Base-by-base conservation (phyloP, 2,797 vertebrate genomes). In the Darevskia nairensis region DNA sequence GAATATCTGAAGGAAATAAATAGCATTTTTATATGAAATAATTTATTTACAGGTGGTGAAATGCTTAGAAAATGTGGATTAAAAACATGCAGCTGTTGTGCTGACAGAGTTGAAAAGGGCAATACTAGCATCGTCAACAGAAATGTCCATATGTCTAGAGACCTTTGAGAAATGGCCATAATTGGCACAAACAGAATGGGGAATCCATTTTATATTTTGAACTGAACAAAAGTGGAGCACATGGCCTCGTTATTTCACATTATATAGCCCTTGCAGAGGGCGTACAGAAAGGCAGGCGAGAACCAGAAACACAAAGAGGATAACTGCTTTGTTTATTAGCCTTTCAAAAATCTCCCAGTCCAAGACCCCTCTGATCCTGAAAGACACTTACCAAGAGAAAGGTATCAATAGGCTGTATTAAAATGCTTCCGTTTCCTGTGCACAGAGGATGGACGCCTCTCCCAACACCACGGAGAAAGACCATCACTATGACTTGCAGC, bases 141-240 rank as follows among this genome's bases (percentile, higher is more conserved):
- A 86, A 96, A 92, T 82, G 91, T 86, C 93, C 93, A 86, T 94
- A 95, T 95, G 94, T 87, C 94, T 94, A 92, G 19, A 61, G 92
- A 95, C 93, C 93, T 87, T 77, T 77, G 80, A 92, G 82, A 85
- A 61, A 83, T 10, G 78, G 82, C 69, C 86, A 80, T 88, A 95
- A 92, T 91, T 94, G 93, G 94, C 80, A 93, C 64, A 91, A 64
- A 89, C 88, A 95, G 89, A 94, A 92, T 87, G 69, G 90, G 89
- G 78, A 83, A 93, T 93, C 76, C 71, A 85, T 95, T 92, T 96
- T 92, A 91, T 89, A 94, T 80, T 93, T 92, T 88, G 95, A 95
- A 94, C 64, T 92, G 76, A 95, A 90, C 86, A 94, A 93, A 94
- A 82, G 94, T 81, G 93, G 88, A 89, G 92, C 91, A 90, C 92